phyloP scores from a whole-genome alignment of 2,797 vertebrate species.

The Sebastes minor region DNA sequence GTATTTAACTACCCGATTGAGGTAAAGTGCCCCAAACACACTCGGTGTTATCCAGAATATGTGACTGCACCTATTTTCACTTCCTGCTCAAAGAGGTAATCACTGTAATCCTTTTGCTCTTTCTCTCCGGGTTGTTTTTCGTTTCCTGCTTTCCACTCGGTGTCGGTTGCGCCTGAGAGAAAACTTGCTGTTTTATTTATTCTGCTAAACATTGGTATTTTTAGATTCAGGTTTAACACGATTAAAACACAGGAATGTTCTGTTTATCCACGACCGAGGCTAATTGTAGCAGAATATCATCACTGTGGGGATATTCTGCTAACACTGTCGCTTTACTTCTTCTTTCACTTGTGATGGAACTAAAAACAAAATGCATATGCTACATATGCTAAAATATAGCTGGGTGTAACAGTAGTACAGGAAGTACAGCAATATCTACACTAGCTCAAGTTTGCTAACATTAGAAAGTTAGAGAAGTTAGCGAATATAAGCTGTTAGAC shows the following conservation, averaged over 20 bases:
- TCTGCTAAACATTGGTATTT: neutral
- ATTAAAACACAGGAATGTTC: neutral
- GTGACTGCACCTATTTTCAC: neutral
- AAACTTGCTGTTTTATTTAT: neutral
- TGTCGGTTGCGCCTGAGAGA: neutral
- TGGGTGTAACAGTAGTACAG: no score
- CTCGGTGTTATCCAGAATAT: neutral
- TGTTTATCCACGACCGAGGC: neutral
- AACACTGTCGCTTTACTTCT: neutral
- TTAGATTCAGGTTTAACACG: neutral
- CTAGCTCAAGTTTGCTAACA: no score
- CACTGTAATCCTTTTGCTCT: slow-evolving; percentile 14
- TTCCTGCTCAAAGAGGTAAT: slow-evolving; percentile 11
- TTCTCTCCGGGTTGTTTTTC: slow-evolving; percentile 5
- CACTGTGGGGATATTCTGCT: neutral
- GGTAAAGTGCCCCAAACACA: neutral
- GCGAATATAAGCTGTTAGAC: neutral
- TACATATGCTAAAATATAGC: neutral
- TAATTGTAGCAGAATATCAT: neutral
- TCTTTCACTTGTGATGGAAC: neutral
- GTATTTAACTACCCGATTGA: neutral
- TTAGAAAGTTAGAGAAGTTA: neutral
- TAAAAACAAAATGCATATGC: neutral
- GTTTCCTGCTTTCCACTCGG: neutral
- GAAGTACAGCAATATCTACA: no score